These are phyloP conservation scores for Cybosia mesomella DNA, from an alignment of 2,888 invertebrate species.

Conservation along the genomic window DNA sequence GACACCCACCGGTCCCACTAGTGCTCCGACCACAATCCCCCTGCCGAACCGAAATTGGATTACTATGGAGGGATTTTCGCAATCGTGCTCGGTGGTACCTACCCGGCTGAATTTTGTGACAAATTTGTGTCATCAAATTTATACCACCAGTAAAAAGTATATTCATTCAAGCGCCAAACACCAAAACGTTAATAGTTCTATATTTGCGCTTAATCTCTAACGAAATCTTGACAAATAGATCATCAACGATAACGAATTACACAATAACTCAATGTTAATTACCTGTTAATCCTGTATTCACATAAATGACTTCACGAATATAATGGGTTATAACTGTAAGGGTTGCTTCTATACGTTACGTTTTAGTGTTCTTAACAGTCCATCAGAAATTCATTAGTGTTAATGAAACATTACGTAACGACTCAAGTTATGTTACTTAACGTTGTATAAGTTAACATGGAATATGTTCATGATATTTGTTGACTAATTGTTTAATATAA, in stretches of 20 bases:
- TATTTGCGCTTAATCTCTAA: neutral
- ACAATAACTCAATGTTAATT: neutral
- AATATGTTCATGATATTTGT: neutral
- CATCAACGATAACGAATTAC: neutral
- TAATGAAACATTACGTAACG: neutral
- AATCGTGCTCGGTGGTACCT: no score
- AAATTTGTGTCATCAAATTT: no score
- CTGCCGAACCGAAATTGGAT: no score
- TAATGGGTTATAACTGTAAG: neutral
- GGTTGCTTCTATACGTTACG: neutral
- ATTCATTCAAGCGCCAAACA: neutral
- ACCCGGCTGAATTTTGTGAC: no score
- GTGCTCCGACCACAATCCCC: no score
- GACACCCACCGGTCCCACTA: no score
- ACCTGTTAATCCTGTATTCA: neutral
- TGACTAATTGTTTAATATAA: neutral
- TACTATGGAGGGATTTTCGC: no score
- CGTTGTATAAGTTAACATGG: neutral
- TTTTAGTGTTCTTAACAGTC: neutral
- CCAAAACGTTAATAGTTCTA: neutral
- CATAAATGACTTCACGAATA: neutral
- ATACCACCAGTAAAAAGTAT: no score
- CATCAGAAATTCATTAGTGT: slow-evolving; percentile 4
- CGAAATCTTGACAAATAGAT: neutral
- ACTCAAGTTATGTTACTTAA: neutral